Base-by-base conservation (phyloP, 2,797 vertebrate species). In the Carcharodon carcharias region DNA sequence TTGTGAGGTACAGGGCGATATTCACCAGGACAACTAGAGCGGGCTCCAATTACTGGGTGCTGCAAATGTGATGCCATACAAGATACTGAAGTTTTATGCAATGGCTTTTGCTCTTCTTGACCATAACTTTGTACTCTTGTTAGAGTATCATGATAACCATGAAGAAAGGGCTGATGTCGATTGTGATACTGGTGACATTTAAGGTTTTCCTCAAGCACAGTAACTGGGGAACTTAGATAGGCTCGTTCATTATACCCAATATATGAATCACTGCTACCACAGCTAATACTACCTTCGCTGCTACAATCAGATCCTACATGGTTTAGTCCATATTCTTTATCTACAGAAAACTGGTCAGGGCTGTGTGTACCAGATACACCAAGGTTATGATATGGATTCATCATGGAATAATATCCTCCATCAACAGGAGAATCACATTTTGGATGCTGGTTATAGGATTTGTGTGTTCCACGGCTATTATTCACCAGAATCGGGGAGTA, bases 371-470 rank as follows among this genome's bases (percentile, higher is more conserved):
- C 97, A 11, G 98, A 98, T 18, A 99, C 97, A 18, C 98, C 98
- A 96, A 99, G 97, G 95, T 98, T 98, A 0, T 98, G 98, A 97
- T 99, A 99, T 0, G 98, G 98, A 0, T 98, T 99, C 85, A 98
- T 97, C 97, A 99, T 98, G 0, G 99, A 99, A 96, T 99, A 99
- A 98, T 99, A 99, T 95, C 98, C 98, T 96, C 98, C 97, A 96
- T 99, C 99, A 85, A 98, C 98, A 0, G 99, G 98, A 45, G 99
- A 99, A 97, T 99, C 99, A 50, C 98, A 99, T 98, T 98, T 99
- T 94, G 98, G 98, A 97, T 99, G 99, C 85, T 98, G 98, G 96
- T 99, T 99, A 63, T 98, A 97, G 97, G 98, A 97, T 96, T 98
- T 97, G n/a, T 98, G 97, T 67, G 98, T 97, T 96, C 97, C 98